A percentile compares a stretch with the other conserved stretches of the same genome.
These are phyloP conservation scores for Tachuris rubrigastra DNA, from an alignment of 2,113 vertebrate species.

Conservation along the genomic window DNA sequence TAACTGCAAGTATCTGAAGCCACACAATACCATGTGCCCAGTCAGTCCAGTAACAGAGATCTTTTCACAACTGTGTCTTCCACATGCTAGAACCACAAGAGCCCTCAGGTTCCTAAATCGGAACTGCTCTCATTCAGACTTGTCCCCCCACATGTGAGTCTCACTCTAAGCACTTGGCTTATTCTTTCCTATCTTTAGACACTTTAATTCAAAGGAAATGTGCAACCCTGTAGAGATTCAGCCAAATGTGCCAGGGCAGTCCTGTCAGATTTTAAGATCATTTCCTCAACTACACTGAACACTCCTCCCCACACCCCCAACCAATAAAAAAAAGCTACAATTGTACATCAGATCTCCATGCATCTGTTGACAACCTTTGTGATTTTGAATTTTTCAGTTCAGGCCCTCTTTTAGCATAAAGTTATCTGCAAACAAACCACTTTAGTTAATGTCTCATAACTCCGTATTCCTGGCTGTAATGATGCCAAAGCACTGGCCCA, in stretches of 20 bases:
- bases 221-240: not conserved
- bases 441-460: not conserved
- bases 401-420: not conserved
- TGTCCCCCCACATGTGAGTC: not conserved
- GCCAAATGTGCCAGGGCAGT: rapidly evolving
- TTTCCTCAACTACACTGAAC: not conserved
- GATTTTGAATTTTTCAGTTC: not conserved
- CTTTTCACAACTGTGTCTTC: not conserved
- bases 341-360: not conserved
- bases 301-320: not conserved
- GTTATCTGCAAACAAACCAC: not conserved
- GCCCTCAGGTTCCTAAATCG: not conserved
- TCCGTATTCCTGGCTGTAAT: not conserved
- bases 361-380: not conserved
- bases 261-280: not conserved
- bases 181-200: not conserved
- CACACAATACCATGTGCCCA: not conserved
- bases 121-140: not conserved
- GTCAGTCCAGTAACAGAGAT: not conserved
- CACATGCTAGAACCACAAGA: not conserved
- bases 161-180: not conserved
- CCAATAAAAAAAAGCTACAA: not conserved
- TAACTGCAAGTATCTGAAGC: not conserved
- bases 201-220: not conserved
- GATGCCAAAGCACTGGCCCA: not conserved